A percentile compares a stretch with the other conserved stretches of the same genome.
These are phyloP conservation scores for Microctenopoma steveboyesi DNA, from an alignment of 2,797 vertebrate species.

Conservation along the genomic window DNA sequence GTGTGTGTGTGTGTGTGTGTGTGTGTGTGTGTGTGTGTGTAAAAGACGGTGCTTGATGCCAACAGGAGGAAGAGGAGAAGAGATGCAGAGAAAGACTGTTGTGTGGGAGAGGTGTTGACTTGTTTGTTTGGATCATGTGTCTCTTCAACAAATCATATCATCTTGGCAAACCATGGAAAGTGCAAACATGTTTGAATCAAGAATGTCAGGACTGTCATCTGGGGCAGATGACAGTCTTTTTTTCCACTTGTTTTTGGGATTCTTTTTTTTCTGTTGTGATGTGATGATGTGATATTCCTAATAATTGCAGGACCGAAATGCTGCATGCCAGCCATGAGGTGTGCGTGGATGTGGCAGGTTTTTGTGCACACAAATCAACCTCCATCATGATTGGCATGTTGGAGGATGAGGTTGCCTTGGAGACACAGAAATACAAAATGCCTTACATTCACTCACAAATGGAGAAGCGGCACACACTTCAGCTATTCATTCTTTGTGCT, in stretches of 20 bases:
- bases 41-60: slow-evolving; percentile 49
- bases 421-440: slow-evolving; percentile 74
- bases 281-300: slow-evolving; percentile 1
- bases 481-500: slow-evolving; percentile 52
- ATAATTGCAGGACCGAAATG: slow-evolving; percentile 19
- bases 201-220: slow-evolving; percentile 66
- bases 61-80: slow-evolving; percentile 67
- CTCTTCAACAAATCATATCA: slow-evolving; percentile 71
- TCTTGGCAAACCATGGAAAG: slow-evolving; percentile 58
- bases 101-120: slow-evolving; percentile 86
- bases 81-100: slow-evolving; percentile 76
- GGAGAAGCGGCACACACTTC: slow-evolving; percentile 21
- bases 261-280: neutral
- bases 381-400: slow-evolving; percentile 67
- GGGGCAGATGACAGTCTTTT: slow-evolving; percentile 8
- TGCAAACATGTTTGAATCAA: slow-evolving; percentile 67
- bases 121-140: slow-evolving; percentile 83
- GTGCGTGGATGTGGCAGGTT: slow-evolving; percentile 50
- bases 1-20: slow-evolving; percentile 4
- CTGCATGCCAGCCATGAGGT: slow-evolving; percentile 31
- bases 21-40: slow-evolving; percentile 4
- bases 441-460: slow-evolving; percentile 53
- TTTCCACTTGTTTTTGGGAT: neutral
- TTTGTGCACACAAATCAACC: slow-evolving; percentile 57
- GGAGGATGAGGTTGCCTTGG: slow-evolving; percentile 72